Base-by-base conservation (phyloP, 2,797 vertebrate species). In the Coracias cyanogaster region DNA sequence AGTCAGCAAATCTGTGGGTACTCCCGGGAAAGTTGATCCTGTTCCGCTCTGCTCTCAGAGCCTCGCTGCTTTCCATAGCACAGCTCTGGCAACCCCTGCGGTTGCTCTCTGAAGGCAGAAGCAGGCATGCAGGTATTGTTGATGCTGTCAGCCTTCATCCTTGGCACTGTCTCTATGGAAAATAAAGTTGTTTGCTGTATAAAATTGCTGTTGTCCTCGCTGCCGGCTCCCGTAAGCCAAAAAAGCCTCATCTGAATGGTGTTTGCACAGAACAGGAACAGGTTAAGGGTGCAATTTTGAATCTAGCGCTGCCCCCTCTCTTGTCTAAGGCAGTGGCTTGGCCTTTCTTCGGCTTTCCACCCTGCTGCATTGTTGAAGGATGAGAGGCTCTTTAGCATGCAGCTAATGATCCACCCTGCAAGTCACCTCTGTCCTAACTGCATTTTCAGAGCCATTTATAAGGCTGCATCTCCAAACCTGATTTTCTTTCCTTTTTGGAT, bases 401-500 rank as follows among this genome's bases (percentile, higher is more conserved):
- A 78, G 49, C 48, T 76, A 24, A 57, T 1, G 3, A 62, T 60
- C 37, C 41, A 46, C 55, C 24, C 45, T 55, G 24, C 48, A 18
- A 57, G 43, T 60, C 55, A 43, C 48, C 60, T 69, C 33, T 85
- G 33, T 48, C 81, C 77, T 55, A 25, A 28, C 25, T 3, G 1
- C 13, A 8, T 73, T 90, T 83, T 64, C 70, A 48, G 51, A 82
- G 39, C 39, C 55, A 21, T 88, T 78, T 84, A 18, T 52, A 73
- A 82, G 78, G 45, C 49, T 83, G n/a, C n/a, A n/a, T 78, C 89
- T 92, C 88, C 49, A 86, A 65, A 64, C 61, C n/a, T 35, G 45
- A 77, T 94, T 82, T 96, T 90, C 81, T 74, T 86, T 67, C 57
- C 29, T 72, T 77, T 57, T 41, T 80, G 41, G 61, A 85, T 92